Conservation (phyloP, 1,140 invertebrate genomes). For the Cyclargus thomasi region DNA sequence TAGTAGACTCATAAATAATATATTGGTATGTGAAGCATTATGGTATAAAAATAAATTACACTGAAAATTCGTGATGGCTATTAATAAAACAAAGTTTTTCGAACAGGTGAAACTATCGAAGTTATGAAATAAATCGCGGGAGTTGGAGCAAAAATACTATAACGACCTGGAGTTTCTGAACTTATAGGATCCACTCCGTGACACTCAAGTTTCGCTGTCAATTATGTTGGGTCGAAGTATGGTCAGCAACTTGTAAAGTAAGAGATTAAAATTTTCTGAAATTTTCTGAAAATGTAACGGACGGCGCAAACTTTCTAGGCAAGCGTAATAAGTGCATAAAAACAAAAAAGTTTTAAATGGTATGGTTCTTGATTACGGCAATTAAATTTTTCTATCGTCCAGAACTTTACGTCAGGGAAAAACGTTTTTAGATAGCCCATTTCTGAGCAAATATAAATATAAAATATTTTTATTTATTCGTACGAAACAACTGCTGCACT, state of each 20-base stretch:
- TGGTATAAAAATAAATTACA: background rate
- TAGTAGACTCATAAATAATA: too few relatives aligned
- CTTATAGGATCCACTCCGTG: constrained; percentile 24
- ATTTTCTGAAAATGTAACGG: background rate
- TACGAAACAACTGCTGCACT: background rate
- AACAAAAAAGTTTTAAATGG: too few relatives aligned
- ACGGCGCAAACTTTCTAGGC: background rate
- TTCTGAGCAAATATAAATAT: background rate
- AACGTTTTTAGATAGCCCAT: too few relatives aligned
- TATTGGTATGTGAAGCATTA: too few relatives aligned
- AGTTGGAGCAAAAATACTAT: constrained; percentile 39
- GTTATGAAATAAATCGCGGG: constrained; percentile 34
- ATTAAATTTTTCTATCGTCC: too few relatives aligned
- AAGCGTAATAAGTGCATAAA: background rate
- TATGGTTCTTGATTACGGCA: too few relatives aligned
- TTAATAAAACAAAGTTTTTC: constrained; percentile 17
- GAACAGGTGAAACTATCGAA: constrained; percentile 33
- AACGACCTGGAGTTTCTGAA: constrained; percentile 31
- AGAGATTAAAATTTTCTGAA: background rate
- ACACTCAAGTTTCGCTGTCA: constrained; percentile 40
- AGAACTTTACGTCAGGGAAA: too few relatives aligned
- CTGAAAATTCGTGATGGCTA: background rate
- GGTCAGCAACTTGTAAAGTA: constrained; percentile 28
- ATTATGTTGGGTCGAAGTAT: constrained; percentile 32
- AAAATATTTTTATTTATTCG: background rate